Percentiles rank a stretch among this genome's conserved stretches.
Evolutionary conservation across 2,797 vertebrate genomes (phyloP).

Genomic region (Emydoidea blandingii): DNA sequence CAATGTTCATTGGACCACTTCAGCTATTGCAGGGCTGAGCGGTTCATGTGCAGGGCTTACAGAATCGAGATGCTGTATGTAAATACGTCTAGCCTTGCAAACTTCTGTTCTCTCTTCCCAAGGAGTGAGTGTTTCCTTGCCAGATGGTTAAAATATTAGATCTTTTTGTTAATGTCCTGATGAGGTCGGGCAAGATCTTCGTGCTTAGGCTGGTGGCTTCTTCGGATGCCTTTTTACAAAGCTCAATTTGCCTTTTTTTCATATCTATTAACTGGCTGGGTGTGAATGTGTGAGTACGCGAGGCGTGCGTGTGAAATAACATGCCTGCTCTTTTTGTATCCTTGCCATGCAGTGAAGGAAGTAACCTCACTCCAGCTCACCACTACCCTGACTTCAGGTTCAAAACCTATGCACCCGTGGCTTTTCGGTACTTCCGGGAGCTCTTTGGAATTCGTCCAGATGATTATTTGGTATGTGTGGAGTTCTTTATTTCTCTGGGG

Average conservation of each 20-base stretch:
- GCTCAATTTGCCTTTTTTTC: not conserved
- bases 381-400: conserved; percentile 97
- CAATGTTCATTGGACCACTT: not conserved
- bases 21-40: not conserved
- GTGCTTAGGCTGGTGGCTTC: not conserved
- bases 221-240: not conserved
- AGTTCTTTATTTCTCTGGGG: not conserved
- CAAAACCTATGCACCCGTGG: conserved; percentile 97
- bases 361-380: conserved; percentile 96
- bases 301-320: not conserved
- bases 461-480: conserved; percentile 92
- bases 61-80: not conserved
- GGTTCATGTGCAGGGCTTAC: conserved; percentile 5
- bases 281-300: accelerated
- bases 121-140: not conserved
- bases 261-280: accelerated
- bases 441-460: conserved; percentile 98
- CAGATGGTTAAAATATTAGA: not conserved
- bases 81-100: conserved; percentile 18
- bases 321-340: not conserved
- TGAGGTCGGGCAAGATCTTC: not conserved
- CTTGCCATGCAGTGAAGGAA: conserved; percentile 90
- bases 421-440: conserved; percentile 97
- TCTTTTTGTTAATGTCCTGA: not conserved
- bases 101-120: not conserved